Conservation (phyloP, 2,888 invertebrate genomes). For the Melitaea athalia region DNA sequence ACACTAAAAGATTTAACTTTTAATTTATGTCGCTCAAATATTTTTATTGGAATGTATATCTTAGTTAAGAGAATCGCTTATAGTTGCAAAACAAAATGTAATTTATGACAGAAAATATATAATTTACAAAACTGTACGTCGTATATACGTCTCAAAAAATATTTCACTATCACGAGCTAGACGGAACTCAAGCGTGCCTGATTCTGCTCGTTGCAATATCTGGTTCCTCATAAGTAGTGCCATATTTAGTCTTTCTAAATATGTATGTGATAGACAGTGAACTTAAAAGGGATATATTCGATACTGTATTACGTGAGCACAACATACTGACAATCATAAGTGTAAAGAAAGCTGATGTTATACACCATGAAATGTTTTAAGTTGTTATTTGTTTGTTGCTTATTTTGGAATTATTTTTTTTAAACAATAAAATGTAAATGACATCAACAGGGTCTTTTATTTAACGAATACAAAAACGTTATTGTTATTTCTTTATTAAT, state of each 20-base stretch:
- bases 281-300: conserved; percentile 23
- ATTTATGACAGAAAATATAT: conserved; percentile 18
- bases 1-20: conserved; percentile 58
- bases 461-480: conserved; percentile 49
- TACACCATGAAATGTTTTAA: conserved; percentile 69
- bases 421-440: conserved; percentile 71
- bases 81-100: conserved; percentile 20
- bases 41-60: conserved; percentile 28
- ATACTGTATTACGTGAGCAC: conserved; percentile 20
- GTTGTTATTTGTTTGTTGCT: conserved; percentile 82
- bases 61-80: conserved; percentile 16
- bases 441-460: conserved; percentile 72
- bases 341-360: conserved; percentile 64
- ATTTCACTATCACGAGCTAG: background rate
- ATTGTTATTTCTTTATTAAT: conserved; percentile 37
- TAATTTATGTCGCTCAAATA: conserved; percentile 36
- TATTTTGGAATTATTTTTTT: conserved; percentile 80
- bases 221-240: conserved; percentile 36
- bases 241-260: conserved; percentile 45
- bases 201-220: conserved; percentile 7
- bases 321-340: conserved; percentile 50
- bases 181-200: background rate
- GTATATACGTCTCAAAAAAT: conserved; percentile 17
- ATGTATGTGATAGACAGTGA: conserved; percentile 33
- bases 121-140: conserved; percentile 16